Evolutionary conservation across 2,888 invertebrate species (phyloP), one percentile per base, ranked within the genome.

Genomic region (Tachystola acroxantha): DNA sequence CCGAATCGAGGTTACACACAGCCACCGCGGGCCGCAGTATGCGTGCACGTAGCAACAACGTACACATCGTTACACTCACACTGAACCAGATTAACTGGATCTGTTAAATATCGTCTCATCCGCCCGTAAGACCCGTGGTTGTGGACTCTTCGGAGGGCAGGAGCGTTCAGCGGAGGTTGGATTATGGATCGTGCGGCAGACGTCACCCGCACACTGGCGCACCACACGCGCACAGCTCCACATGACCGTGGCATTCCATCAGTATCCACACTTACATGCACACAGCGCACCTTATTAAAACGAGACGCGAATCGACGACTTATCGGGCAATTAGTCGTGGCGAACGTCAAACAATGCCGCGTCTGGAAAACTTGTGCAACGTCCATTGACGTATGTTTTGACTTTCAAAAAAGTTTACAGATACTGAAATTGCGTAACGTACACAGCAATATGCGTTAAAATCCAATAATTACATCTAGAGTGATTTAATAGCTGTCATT

Each of bases 261-360:
- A 75, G 70, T 63, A 74, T 73, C 71, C 68, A 78, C 79, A 68
- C 81, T 66, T 71, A 81, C 81, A 80, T 66, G 66, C 68, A 64
- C 63, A 75, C 77, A 70, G 77, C 76, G 76, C 75, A 82, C 85
- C 85, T 85, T 85, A 86, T 86, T 86, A 85, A 85, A 85, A 85
- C 84, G 85, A 85, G 85, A 84, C 80, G 80, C 80, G 80, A 84
- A 85, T 85, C 82, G 84, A 80, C 85, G 84, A 84, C 81, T 86
- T 86, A 85, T 85, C 85, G 85, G 80, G 77, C 85, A 85, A 85
- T 85, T 86, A 86, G 84, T 84, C 76, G 80, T 73, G 71, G 71
- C 71, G 67, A 71, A 72, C 77, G 72, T 76, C 78, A 75, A 75
- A 74, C 69, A 63, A 64, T 71, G 57, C 61, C 51, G 53, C 68